Evolutionary conservation across 2,797 vertebrate species (phyloP), one percentile per base, ranked within the genome.

Genomic region (Hypotaenidia okinawae): DNA sequence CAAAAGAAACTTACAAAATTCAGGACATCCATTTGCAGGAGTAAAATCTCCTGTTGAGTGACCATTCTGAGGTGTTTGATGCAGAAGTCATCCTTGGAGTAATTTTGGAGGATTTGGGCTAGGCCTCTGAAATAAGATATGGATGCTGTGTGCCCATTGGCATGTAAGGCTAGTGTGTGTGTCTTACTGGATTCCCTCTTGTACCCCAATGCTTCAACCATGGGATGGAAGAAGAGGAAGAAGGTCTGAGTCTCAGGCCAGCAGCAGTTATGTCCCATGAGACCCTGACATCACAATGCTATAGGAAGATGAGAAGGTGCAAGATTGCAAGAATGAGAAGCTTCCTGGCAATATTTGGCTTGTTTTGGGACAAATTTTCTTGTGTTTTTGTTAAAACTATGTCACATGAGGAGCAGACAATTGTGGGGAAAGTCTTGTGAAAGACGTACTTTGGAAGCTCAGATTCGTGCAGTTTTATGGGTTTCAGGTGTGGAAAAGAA

Each of bases 111-210:
- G 45, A 85, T 54, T 77, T 61, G 14, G 18, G 4, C 23, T 63
- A 62, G 4, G 19, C 80, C 5, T 67, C 14, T 63, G 18, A 28
- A 14, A 4, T 37, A 37, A n/a, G 12, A 30, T 72, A 4, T 12
- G n/a, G 22, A 43, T 76, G 35, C 5, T 41, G 3, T 37, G 32
- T 54, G 35, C 17, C 18, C 4, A 10, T 13, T 78, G 58, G 4
- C 22, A 27, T 13, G 41, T 52, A 22, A 39, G 17, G 6, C 37
- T 78, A 64, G 61, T 12, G 3, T 11, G 22, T 9, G 15, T 35
- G 45, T 22, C 21, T 33, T 57, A 32, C 2, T 0, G 1, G 3
- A 14, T 54, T 21, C 7, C 24, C 6, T 77, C 18, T 21, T 49
- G 19, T 27, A 87, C 14, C 10, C 7, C 13, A 77, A 68, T 88